phyloP scores from a whole-genome alignment of 92 coral and sea anemone genomes.

The Porites cylindrica region DNA sequence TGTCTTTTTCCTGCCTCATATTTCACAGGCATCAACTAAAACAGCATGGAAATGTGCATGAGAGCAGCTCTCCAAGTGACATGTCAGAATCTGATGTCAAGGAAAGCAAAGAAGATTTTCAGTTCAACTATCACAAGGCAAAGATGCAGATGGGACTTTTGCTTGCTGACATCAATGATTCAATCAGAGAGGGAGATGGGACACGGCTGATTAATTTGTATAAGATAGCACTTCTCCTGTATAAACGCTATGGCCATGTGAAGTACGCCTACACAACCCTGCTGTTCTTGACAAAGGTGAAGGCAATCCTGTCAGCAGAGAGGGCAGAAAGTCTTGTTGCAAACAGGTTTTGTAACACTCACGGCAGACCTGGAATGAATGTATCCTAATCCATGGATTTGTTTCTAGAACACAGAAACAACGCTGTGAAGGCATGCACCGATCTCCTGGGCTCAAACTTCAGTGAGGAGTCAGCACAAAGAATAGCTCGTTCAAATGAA shows the following conservation, averaged over 20 bases:
- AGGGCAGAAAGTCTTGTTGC: conserved; percentile 33
- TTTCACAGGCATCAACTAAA: neutral
- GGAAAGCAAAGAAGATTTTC: conserved; percentile 1
- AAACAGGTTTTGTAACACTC: conserved; percentile 39
- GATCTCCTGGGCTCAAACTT: conserved; percentile 48
- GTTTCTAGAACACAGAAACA: conserved; percentile 26
- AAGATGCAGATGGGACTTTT: conserved; percentile 40
- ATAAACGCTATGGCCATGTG: conserved; percentile 37
- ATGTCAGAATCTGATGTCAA: neutral
- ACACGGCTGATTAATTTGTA: conserved; percentile 28
- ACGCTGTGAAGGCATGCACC: conserved; percentile 23
- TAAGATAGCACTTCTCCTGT: conserved; percentile 31
- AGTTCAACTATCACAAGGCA: conserved; percentile 40
- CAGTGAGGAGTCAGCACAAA: conserved; percentile 2
- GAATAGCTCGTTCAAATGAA: neutral
- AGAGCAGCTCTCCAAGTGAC: neutral
- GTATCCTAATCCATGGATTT: conserved; percentile 46
- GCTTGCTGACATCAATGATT: conserved; percentile 43
- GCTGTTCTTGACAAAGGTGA: conserved; percentile 31
- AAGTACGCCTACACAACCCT: conserved; percentile 39
- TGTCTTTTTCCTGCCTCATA: no score
- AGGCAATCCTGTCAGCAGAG: conserved; percentile 29
- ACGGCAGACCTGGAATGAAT: conserved; percentile 42
- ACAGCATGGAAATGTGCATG: neutral
- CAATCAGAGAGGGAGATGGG: conserved; percentile 51